These are phyloP conservation scores for Cheirogaleus medius DNA, from an alignment of 2,113 vertebrate species.

Conservation along the genomic window DNA sequence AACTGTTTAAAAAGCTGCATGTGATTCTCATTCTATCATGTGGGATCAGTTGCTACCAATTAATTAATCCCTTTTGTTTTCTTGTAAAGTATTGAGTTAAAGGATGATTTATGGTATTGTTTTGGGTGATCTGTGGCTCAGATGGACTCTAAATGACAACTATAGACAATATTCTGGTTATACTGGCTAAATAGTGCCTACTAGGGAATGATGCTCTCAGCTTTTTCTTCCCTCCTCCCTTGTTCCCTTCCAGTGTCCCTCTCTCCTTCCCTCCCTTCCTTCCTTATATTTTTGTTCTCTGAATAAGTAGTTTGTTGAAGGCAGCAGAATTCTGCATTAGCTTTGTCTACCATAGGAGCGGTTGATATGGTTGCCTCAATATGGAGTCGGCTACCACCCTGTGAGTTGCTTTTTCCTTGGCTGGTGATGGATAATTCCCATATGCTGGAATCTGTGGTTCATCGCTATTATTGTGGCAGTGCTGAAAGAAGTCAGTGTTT, in stretches of 20 bases:
- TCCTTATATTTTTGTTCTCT: not conserved
- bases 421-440: constrained; percentile 26
- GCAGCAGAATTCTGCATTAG: not conserved
- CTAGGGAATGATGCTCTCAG: not conserved
- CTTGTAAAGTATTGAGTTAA: not conserved
- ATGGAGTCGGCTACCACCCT: not conserved
- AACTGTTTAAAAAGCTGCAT: not conserved
- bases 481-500: not conserved
- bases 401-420: not conserved
- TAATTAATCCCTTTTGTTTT: not conserved
- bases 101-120: not conserved
- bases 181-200: not conserved
- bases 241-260: not conserved
- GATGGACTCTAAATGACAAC: not conserved
- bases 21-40: not conserved
- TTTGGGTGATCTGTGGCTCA: not conserved
- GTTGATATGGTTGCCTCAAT: not conserved
- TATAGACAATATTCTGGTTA: not conserved
- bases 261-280: not conserved
- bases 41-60: not conserved
- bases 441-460: not conserved
- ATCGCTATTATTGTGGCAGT: not conserved
- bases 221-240: not conserved
- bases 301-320: not conserved
- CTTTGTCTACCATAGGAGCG: not conserved